These are phyloP conservation scores for Dascyllus trimaculatus DNA, from an alignment of 2,113 vertebrate species.

Conservation along the genomic window DNA sequence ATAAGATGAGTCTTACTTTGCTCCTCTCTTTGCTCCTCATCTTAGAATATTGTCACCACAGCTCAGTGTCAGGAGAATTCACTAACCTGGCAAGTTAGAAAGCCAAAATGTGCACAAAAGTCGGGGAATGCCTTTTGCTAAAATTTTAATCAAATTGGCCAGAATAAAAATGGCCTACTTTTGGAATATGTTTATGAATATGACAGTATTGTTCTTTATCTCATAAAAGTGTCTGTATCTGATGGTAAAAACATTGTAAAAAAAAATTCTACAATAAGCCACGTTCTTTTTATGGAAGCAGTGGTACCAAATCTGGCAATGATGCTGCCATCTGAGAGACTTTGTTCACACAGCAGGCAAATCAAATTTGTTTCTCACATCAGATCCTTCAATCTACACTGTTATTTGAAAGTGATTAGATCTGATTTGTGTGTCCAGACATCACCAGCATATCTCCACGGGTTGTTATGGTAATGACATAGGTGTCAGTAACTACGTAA, in stretches of 20 bases:
- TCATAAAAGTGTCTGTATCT: background rate
- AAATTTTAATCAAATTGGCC: too few relatives aligned
- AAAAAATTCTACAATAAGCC: background rate
- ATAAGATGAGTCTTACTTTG: background rate
- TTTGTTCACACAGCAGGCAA: too few relatives aligned
- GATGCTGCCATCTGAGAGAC: background rate
- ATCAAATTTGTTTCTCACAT: too few relatives aligned
- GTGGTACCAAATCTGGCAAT: background rate
- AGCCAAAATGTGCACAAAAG: background rate
- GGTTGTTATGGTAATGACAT: too few relatives aligned
- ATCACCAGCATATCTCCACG: too few relatives aligned
- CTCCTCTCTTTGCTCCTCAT: background rate
- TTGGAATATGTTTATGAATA: background rate
- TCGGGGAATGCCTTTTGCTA: background rate
- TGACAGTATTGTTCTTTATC: background rate
- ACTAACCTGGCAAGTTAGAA: background rate
- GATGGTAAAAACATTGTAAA: background rate
- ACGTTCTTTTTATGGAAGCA: background rate
- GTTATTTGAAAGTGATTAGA: too few relatives aligned
- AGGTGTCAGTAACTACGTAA: too few relatives aligned
- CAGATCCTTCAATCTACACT: too few relatives aligned
- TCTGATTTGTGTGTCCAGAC: too few relatives aligned
- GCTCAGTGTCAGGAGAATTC: background rate
- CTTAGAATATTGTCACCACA: background rate
- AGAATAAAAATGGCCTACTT: background rate